Percentiles rank a stretch among this genome's conserved stretches.
phyloP scores from a whole-genome alignment of 64 coral and sea anemone genomes.

The Stichodactyla helianthus region DNA sequence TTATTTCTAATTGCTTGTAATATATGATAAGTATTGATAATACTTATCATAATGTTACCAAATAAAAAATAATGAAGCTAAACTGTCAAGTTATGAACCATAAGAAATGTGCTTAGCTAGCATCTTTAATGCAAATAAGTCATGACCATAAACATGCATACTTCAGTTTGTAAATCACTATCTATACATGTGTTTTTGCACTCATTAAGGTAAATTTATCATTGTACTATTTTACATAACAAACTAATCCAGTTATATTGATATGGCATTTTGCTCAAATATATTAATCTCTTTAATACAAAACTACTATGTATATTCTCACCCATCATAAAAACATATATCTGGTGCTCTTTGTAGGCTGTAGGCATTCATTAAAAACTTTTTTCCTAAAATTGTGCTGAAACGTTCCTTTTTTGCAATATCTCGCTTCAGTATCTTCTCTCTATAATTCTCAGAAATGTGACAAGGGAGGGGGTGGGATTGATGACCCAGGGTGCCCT shows the following conservation, averaged over 20 bases:
- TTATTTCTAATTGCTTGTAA: too few species aligned
- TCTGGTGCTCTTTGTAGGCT: not conserved
- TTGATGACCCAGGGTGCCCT: too few species aligned
- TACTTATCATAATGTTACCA: too few species aligned
- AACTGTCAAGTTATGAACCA: too few species aligned
- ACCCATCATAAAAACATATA: not conserved
- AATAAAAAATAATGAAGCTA: too few species aligned
- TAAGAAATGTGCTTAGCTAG: too few species aligned
- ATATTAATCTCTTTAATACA: not conserved
- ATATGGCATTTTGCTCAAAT: not conserved
- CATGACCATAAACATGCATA: not conserved
- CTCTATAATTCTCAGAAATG: too few species aligned
- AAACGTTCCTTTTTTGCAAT: too few species aligned
- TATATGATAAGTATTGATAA: too few species aligned
- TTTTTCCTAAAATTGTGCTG: not conserved
- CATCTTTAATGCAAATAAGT: not conserved
- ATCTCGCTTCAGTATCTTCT: too few species aligned
- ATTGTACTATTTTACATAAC: not conserved
- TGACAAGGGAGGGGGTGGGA: too few species aligned
- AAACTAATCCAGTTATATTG: not conserved
- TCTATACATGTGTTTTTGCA: not conserved
- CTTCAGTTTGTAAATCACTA: too few species aligned
- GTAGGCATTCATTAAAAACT: not conserved
- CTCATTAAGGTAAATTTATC: not conserved
- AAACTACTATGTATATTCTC: not conserved